phyloP scores from a whole-genome alignment of 2,113 vertebrate genomes.

The Donacobius atricapilla region DNA sequence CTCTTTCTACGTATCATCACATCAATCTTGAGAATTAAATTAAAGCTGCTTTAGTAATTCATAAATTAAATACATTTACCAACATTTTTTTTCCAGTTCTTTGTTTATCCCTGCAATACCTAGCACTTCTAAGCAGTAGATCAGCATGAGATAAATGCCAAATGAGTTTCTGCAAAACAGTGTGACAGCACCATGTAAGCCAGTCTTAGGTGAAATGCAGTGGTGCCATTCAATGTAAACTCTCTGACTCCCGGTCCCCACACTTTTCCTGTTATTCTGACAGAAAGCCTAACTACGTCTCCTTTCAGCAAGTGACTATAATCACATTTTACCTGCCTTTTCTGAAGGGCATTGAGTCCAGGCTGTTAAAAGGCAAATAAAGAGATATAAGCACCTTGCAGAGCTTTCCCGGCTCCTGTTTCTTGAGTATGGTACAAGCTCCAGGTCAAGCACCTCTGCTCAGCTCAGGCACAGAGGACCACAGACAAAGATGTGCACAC shows the following conservation, averaged over 20 bases:
- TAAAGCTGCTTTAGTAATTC: not conserved
- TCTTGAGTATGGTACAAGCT: not conserved
- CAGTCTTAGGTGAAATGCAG: not conserved
- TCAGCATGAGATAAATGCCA: not conserved
- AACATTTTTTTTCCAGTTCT: not conserved
- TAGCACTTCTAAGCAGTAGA: not conserved
- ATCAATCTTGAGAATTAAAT: not conserved
- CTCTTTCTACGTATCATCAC: not conserved
- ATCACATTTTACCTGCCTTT: not conserved
- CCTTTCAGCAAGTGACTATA: not conserved
- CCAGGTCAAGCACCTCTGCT: not conserved
- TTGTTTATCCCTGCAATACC: not conserved
- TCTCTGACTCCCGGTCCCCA: not conserved
- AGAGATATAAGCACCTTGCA: not conserved
- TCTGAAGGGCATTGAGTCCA: not conserved
- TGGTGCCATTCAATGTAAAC: not conserved
- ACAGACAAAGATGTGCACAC: not conserved
- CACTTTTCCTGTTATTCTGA: not conserved
- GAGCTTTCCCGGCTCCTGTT: not conserved
- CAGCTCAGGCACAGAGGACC: not conserved
- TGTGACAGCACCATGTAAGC: not conserved
- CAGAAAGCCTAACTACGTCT: not conserved
- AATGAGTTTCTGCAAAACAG: not conserved
- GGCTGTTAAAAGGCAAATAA: not conserved
- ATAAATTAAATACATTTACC: not conserved